Percentiles rank a stretch among this genome's conserved stretches.
Conservation (phyloP, 2,888 invertebrate species). For the Chamaedrilus cognettii region DNA sequence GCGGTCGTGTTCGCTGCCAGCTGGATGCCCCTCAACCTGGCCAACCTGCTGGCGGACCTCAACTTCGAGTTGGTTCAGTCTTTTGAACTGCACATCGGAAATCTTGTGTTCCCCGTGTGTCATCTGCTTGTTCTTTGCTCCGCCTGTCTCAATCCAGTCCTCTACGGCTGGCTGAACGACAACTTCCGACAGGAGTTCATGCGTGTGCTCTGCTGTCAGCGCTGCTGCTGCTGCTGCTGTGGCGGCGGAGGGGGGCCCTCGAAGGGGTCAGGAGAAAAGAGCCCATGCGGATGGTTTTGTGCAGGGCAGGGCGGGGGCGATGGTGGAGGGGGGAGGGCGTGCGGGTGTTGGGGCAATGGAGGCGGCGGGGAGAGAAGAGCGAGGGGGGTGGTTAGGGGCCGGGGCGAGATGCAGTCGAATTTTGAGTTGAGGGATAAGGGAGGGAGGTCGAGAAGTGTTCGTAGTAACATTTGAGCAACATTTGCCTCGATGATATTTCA, state of each 20-base stretch:
- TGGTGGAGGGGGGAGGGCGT: no score
- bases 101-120: slow-evolving; percentile 62
- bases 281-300: no score
- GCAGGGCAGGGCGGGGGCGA: no score
- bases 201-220: slow-evolving; percentile 45
- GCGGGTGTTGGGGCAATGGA: no score
- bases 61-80: slow-evolving; percentile 18
- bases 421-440: no score
- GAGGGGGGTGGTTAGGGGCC: no score
- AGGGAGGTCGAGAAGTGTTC: no score
- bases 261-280: neutral
- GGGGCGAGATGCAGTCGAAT: no score
- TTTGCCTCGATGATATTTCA: no score
- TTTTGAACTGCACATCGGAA: slow-evolving; percentile 24
- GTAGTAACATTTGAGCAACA: no score
- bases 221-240: neutral
- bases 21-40: slow-evolving; percentile 88
- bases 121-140: slow-evolving; percentile 82
- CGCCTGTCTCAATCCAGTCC: slow-evolving; percentile 86
- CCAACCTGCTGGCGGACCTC: slow-evolving; percentile 78
- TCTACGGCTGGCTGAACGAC: slow-evolving; percentile 93
- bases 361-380: no score
- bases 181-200: slow-evolving; percentile 87
- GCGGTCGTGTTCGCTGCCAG: slow-evolving; percentile 63
- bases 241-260: neutral